Percentiles rank a stretch among this genome's conserved stretches.
Evolutionary conservation across 2,113 vertebrate genomes (phyloP).

Genomic region (Hyperopisus bebe): DNA sequence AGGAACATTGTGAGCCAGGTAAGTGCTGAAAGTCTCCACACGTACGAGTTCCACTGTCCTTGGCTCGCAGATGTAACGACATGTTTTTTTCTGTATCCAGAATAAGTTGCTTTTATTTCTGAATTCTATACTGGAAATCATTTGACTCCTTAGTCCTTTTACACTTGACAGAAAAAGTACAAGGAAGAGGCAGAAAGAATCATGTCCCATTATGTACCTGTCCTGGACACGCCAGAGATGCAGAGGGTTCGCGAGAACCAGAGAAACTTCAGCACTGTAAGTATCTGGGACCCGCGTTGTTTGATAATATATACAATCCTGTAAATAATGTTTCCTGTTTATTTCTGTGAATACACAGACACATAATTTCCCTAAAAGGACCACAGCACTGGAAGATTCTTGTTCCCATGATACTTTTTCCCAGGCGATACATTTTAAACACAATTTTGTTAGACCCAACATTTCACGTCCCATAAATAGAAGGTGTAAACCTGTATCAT

Average conservation of each 20-base stretch:
- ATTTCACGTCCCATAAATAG: neutral
- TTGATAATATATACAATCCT: neutral
- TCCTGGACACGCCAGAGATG: constrained; percentile 92
- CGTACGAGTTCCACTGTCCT: neutral
- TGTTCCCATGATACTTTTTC: neutral
- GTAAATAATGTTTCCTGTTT: neutral
- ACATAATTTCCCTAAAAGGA: neutral
- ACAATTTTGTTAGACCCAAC: neutral
- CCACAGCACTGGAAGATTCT: neutral
- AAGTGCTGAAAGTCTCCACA: constrained; percentile 21
- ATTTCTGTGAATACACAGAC: neutral
- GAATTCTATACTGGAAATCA: neutral
- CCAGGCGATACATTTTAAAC: neutral
- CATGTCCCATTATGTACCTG: constrained; percentile 87
- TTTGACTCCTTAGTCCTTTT: neutral
- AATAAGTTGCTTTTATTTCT: neutral
- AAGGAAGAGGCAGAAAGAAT: constrained; percentile 88
- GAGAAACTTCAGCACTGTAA: constrained; percentile 91
- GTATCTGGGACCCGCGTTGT: constrained; percentile 36
- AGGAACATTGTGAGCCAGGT: constrained; percentile 94
- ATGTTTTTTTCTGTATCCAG: neutral
- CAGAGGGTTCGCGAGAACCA: constrained; percentile 95
- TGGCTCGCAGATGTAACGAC: neutral
- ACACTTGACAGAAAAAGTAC: constrained; percentile 83
- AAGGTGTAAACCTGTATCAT: constrained; percentile 49